These are phyloP conservation scores for Neomorphus geoffroyi DNA, from an alignment of 2,797 vertebrate genomes.

Conservation along the genomic window DNA sequence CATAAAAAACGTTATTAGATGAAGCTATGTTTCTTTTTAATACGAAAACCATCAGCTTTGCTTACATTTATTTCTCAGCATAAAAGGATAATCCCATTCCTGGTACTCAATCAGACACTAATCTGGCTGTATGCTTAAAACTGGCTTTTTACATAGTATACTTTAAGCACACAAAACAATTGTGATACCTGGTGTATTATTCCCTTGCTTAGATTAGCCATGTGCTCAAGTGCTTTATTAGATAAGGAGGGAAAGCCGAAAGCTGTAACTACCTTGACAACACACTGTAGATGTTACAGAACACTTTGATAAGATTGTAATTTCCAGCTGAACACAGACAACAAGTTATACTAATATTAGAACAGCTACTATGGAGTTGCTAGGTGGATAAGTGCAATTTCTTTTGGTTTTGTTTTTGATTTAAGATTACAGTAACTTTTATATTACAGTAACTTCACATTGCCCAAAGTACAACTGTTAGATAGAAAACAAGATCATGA, in stretches of 20 bases:
- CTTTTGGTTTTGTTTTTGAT: background rate
- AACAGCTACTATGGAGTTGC: background rate
- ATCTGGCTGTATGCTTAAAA: background rate
- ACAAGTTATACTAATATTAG: background rate
- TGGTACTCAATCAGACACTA: background rate
- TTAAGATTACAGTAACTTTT: background rate
- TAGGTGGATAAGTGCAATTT: background rate
- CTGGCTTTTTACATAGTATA: background rate
- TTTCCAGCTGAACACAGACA: background rate
- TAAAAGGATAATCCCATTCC: background rate
- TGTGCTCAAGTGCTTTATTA: background rate
- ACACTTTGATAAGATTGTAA: background rate
- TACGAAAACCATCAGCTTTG: background rate
- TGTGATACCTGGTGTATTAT: background rate
- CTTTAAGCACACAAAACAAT: background rate
- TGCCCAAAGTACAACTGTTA: background rate
- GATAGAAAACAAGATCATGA: background rate
- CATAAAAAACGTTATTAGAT: slow-evolving; percentile 1
- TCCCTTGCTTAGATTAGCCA: background rate
- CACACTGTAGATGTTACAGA: background rate
- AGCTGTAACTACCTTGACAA: background rate
- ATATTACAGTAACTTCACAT: background rate
- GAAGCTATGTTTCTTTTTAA: background rate
- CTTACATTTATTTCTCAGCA: background rate
- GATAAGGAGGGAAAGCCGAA: background rate